Conservation (phyloP, 2,113 vertebrate species). For the Ceyx cyanopectus region DNA sequence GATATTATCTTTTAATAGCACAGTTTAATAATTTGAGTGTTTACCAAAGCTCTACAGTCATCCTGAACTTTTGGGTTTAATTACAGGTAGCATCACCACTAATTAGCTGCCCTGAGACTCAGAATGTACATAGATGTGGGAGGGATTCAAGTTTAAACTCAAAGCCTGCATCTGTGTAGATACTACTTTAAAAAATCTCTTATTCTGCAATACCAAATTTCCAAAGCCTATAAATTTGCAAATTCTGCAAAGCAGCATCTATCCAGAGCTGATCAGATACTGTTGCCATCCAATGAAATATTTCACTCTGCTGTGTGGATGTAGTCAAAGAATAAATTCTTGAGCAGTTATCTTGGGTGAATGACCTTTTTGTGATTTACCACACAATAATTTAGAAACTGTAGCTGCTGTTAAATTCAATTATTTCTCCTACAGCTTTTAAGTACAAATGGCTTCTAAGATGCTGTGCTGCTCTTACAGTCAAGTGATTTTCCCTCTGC, state of each 20-base stretch:
- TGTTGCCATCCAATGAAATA: not conserved
- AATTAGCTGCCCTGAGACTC: not conserved
- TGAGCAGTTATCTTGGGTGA: not conserved
- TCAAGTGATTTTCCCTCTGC: not conserved
- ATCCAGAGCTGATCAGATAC: not conserved
- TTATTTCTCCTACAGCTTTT: not conserved
- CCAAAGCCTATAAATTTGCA: not conserved
- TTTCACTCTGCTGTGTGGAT: not conserved
- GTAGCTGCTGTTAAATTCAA: not conserved
- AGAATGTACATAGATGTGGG: not conserved
- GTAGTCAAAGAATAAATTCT: not conserved
- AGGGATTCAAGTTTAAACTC: not conserved
- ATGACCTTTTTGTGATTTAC: not conserved
- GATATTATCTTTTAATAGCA: not conserved
- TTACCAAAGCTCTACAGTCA: conserved; percentile 3
- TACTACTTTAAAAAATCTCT: too few relatives aligned
- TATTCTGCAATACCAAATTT: not conserved
- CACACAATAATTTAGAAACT: not conserved
- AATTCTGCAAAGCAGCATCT: not conserved
- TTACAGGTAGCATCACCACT: not conserved
- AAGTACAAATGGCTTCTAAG: not conserved
- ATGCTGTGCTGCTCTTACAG: not conserved
- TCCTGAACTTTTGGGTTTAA: not conserved
- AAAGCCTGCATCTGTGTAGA: not conserved
- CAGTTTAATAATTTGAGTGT: not conserved